These are phyloP conservation scores for Drosophila varians DNA, from an alignment of 1,140 invertebrate genomes.

Conservation along the genomic window DNA sequence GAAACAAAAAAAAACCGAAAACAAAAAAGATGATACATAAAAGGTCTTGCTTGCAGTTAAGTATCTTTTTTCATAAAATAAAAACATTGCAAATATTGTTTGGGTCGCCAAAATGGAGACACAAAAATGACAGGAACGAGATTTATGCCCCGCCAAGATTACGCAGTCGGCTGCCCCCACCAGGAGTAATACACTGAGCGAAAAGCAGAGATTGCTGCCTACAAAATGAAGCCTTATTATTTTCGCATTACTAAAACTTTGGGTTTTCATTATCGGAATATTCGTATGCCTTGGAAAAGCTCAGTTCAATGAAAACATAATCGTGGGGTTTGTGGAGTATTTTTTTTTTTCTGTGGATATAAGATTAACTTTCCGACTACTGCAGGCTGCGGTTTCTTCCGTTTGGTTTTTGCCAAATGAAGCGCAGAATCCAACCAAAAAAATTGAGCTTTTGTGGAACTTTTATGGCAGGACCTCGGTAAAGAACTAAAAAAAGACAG, in stretches of 20 bases:
- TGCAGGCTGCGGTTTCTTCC: slow-evolving; percentile 18
- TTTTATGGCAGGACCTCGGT: slow-evolving; percentile 58
- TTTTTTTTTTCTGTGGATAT: neutral
- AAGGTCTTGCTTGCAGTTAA: slow-evolving; percentile 39
- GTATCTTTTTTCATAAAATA: slow-evolving; percentile 72
- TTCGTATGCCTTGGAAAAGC: too few species aligned
- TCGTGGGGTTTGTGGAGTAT: too few species aligned
- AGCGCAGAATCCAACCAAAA: slow-evolving; percentile 63
- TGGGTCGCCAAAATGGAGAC: slow-evolving; percentile 83
- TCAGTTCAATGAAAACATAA: too few species aligned
- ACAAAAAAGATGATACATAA: slow-evolving; percentile 22
- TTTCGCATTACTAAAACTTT: too few species aligned
- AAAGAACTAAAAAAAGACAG: neutral
- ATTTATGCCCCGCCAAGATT: slow-evolving; percentile 80
- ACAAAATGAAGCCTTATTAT: too few species aligned
- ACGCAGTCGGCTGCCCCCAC: slow-evolving; percentile 57
- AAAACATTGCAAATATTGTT: slow-evolving; percentile 81
- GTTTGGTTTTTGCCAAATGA: slow-evolving; percentile 57
- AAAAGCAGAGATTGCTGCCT: too few species aligned
- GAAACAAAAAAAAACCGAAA: slow-evolving; percentile 26
- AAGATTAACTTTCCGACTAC: slow-evolving; percentile 47
- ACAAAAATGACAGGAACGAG: slow-evolving; percentile 82
- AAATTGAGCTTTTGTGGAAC: slow-evolving; percentile 73
- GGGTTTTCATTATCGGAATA: too few species aligned
- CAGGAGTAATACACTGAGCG: slow-evolving; percentile 1